Evolutionary conservation across 1,140 invertebrate species (phyloP), one percentile per base, ranked within the genome.

Genomic region (Scaptodrosophila lebanonensis): DNA sequence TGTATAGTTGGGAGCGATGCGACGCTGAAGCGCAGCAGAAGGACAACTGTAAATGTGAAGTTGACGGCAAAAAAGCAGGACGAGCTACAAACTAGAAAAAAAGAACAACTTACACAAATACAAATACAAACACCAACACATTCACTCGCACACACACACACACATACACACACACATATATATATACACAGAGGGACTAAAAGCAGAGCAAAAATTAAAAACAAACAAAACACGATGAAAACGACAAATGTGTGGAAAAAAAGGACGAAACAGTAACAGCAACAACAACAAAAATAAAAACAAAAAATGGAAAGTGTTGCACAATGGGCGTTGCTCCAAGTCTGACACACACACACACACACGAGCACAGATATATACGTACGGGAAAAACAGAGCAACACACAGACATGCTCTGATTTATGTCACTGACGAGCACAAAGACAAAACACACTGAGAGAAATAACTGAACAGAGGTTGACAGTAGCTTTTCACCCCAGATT

Each of bases 181-280:
- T 44, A 30, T 56, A 47, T 30, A 42, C 35, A 56, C 48, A 59
- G 54, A 58, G 48, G 40, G 38, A 33, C 48, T 47, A n/a, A n/a
- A n/a, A n/a, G n/a, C n/a, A n/a, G n/a, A n/a, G 57, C 57, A 75
- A 69, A 75, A 75, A 75, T 75, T 75, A 75, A 75, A 75, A 68
- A 66, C 73, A 77, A 77, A 77, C 72, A 77, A 54, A 71, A 77
- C 70, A 66, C 66, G 57, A 59, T 59, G 62, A 62, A 59, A 57
- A 60, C 54, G 50, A 60, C 64, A 68, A 82, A 68, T 64, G 68
- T 49, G 32, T 49, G 42, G 47, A 40, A 22, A 52, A 45, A 15
- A 27, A 30, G 59, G 54, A 30, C 30, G 20, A 18, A 42, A 62
- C 43, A 38, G n/a, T 22, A 53, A 54, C 68, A 71, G 43, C 36